These are phyloP conservation scores for Eudyptes chrysolophus DNA, from an alignment of 2,113 vertebrate species.

Conservation along the genomic window DNA sequence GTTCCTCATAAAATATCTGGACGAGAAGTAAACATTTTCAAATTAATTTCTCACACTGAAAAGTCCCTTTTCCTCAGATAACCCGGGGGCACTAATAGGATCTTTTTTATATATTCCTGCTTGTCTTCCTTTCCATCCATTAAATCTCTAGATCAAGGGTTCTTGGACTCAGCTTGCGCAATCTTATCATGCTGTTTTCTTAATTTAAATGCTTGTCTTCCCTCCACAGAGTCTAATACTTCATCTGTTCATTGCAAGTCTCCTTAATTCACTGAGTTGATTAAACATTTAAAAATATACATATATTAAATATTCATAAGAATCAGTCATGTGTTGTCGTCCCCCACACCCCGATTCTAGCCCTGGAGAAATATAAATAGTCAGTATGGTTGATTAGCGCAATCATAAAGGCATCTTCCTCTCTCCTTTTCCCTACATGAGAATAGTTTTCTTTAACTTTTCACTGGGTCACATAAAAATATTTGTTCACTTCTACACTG, in stretches of 20 bases:
- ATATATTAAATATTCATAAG: constrained; percentile 21
- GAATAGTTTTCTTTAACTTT: not conserved
- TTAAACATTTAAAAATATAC: constrained; percentile 36
- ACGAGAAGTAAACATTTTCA: constrained; percentile 26
- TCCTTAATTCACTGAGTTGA: constrained; percentile 47
- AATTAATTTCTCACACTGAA: constrained; percentile 7
- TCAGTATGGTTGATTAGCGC: not conserved
- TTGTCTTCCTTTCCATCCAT: constrained; percentile 9
- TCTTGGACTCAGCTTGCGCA: constrained; percentile 19
- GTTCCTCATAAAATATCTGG: constrained; percentile 5
- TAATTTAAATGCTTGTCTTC: constrained; percentile 54
- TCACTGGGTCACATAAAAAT: not conserved
- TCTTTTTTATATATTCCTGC: constrained; percentile 25
- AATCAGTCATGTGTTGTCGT: not conserved
- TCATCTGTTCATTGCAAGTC: constrained; percentile 33
- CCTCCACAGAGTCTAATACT: constrained; percentile 17
- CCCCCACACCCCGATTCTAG: not conserved
- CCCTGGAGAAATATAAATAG: constrained; percentile 1
- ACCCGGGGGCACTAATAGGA: constrained; percentile 21
- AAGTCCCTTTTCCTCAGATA: not conserved
- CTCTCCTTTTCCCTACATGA: not conserved
- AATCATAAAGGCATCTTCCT: not conserved
- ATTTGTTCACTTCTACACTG: not conserved
- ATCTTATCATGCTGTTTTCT: constrained; percentile 34
- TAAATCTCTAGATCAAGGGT: constrained; percentile 50